A percentile compares a stretch with the other conserved stretches of the same genome.
phyloP scores from a whole-genome alignment of 1,140 invertebrate genomes.

The Battus philenor region DNA sequence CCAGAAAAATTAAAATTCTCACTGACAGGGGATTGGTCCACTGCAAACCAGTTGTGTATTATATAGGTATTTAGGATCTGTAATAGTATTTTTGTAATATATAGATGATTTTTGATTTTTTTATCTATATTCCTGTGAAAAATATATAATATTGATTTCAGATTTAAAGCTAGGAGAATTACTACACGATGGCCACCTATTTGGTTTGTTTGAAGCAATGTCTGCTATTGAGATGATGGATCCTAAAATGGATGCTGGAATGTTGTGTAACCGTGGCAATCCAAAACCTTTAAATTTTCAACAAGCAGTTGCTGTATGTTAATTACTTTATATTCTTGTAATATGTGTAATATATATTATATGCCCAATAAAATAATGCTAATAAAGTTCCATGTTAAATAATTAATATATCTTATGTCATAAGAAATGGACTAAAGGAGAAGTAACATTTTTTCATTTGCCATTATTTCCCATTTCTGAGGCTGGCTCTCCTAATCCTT shows the following conservation, averaged over 20 bases:
- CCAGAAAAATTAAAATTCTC: background rate
- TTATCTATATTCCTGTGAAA: conserved; percentile 12
- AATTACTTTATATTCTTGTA: background rate
- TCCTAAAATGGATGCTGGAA: conserved; percentile 99
- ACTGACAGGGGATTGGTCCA: too few relatives aligned
- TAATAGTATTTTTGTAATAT: background rate
- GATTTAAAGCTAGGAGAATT: conserved; percentile 92
- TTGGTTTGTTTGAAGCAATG: conserved; percentile 99
- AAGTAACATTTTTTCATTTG: too few relatives aligned
- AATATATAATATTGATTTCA: conserved; percentile 61
- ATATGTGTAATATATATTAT: background rate
- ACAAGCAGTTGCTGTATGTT: conserved; percentile 85
- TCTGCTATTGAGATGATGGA: conserved; percentile 99
- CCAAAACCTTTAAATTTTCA: conserved; percentile 92
- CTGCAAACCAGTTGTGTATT: too few relatives aligned
- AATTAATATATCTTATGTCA: too few relatives aligned
- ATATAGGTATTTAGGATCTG: background rate
- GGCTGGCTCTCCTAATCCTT: too few relatives aligned
- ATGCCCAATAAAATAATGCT: too few relatives aligned
- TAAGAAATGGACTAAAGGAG: too few relatives aligned
- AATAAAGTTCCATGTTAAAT: too few relatives aligned
- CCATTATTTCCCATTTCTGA: too few relatives aligned
- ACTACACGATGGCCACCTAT: conserved; percentile 92
- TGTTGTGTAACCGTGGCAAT: conserved; percentile 93
- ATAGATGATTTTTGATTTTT: background rate